Evolutionary conservation across 1,140 invertebrate species (phyloP), one percentile per base, ranked within the genome.

Genomic region (Coboldia fuscipes): DNA sequence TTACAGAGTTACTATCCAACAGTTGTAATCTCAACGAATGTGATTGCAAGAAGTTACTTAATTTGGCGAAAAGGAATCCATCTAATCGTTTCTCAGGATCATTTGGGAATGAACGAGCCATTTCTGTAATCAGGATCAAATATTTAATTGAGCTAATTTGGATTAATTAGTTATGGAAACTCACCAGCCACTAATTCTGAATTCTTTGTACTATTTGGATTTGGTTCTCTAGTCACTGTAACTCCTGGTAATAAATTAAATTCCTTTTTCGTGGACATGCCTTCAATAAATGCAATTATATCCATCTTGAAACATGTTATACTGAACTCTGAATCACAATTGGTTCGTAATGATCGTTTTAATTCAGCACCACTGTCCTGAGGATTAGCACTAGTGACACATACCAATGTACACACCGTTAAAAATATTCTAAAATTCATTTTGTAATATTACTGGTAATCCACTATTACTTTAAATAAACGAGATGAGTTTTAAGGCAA

Each of bases 261-360:
- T 34, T 54, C 51, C 19, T 46, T 40, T 27, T 43, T 45, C 35
- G 63, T 63, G 18, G 68, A 72, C 3, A 82, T 46, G 40, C 68
- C 70, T 42, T 82, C 77, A 19, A 83, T 60, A 44, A 80, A 66
- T 2, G 72, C 70, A 9, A 79, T 70, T n/a, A 81, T 67, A 51
- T 81, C 77, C 30, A 84, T 57, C 48, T 82, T 82, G 10, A 82
- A 53, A 44, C 79, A 84, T 19, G 73, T 76, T 6, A 68, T 59
- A 52, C 72, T 78, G 42, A 80, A 80, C 0, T 66, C 62, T 5
- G 68, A 69, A 15, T 62, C 56, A 43, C 79, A 83, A 42, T 77
- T 72, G 41, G 65, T 69, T 8, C 9, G 7, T 6, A 15, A 30
- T 12, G 15, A 30, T 7, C 15, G 29, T 15, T 30, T 30, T 9